phyloP scores from a whole-genome alignment of 2,113 vertebrate genomes.

The Electrona antarctica region DNA sequence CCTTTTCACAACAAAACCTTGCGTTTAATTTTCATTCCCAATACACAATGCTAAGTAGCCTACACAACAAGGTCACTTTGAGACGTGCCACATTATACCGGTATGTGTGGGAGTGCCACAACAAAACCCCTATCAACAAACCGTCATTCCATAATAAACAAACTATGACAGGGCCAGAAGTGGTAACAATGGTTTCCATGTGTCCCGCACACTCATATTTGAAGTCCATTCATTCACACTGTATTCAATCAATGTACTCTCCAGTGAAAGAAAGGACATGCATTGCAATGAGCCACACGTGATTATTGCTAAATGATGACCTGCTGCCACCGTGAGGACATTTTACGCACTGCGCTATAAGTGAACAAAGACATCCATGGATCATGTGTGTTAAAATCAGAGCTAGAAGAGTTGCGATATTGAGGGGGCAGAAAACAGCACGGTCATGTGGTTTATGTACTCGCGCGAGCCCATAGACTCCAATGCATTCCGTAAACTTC shows the following conservation, averaged over 20 bases:
- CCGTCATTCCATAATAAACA: neutral
- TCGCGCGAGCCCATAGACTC: too few species aligned
- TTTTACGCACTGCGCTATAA: neutral
- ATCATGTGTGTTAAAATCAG: too few species aligned
- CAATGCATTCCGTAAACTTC: too few species aligned
- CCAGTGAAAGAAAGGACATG: slow-evolving; percentile 27
- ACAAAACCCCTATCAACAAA: slow-evolving; percentile 44
- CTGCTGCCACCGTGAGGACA: slow-evolving; percentile 69
- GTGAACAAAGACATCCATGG: too few species aligned
- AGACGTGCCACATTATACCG: neutral
- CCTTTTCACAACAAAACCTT: neutral
- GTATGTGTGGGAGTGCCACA: neutral
- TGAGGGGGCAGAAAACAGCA: too few species aligned
- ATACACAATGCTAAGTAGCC: neutral
- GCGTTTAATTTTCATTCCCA: slow-evolving; percentile 23
- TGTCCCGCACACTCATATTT: slow-evolving; percentile 18
- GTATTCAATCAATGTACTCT: slow-evolving; percentile 4
- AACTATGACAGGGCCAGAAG: neutral
- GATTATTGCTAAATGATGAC: slow-evolving; percentile 6
- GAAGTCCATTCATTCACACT: neutral
- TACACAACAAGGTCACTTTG: slow-evolving; percentile 52
- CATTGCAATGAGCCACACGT: neutral
- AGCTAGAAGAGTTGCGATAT: too few species aligned
- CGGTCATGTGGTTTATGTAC: too few species aligned
- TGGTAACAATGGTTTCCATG: slow-evolving; percentile 8